Percentiles rank a stretch among this genome's conserved stretches.
These are phyloP conservation scores for Catharus ustulatus DNA, from an alignment of 2,797 vertebrate species.

Conservation along the genomic window DNA sequence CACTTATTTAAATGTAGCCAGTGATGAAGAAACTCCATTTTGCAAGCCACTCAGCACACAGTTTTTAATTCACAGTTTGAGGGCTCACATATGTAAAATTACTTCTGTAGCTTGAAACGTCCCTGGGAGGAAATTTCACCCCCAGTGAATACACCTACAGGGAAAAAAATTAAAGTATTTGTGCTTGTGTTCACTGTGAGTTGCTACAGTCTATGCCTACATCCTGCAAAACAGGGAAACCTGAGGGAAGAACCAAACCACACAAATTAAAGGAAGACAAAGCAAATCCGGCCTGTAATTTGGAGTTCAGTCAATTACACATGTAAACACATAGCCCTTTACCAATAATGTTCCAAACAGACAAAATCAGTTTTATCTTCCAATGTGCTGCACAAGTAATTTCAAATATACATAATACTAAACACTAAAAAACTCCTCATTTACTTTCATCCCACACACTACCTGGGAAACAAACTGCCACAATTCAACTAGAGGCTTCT, in stretches of 20 bases:
- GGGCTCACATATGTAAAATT: neutral
- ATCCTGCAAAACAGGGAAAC: neutral
- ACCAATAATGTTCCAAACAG: slow-evolving; percentile 64
- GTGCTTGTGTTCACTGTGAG: neutral
- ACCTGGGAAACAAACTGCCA: neutral
- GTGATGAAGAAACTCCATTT: neutral
- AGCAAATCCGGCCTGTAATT: neutral
- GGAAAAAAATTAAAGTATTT: neutral
- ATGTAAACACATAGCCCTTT: neutral
- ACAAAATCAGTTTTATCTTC: neutral
- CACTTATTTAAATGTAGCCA: neutral
- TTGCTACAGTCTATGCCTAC: neutral
- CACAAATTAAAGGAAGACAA: slow-evolving; percentile 26
- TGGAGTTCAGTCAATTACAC: slow-evolving; percentile 25
- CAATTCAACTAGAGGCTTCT: neutral
- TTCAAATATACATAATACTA: neutral
- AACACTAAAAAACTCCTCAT: neutral
- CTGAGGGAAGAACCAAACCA: neutral
- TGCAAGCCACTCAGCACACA: neutral
- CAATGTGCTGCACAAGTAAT: neutral
- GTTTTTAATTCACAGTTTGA: neutral
- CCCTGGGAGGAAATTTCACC: neutral
- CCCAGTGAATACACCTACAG: neutral
- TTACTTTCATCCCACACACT: neutral
- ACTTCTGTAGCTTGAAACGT: neutral